Evolutionary conservation across 2,797 vertebrate genomes (phyloP).

Genomic region (Anolis apletophallus): DNA sequence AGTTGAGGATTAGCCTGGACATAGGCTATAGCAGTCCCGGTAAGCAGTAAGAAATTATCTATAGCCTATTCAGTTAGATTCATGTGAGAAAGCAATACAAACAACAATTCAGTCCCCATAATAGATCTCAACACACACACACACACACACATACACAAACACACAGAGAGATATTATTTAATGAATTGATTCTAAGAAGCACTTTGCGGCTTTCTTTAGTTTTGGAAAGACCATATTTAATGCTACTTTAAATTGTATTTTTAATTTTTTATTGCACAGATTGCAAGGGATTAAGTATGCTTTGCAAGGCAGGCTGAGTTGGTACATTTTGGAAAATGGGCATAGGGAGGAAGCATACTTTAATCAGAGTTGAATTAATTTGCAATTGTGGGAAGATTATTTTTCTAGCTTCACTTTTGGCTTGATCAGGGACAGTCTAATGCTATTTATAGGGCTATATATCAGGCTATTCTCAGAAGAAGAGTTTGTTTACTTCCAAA

Average conservation of each 20-base stretch:
- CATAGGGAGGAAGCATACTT: constrained; percentile 34
- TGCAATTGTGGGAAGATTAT: constrained; percentile 51
- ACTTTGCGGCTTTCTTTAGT: constrained; percentile 33
- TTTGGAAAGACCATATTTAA: constrained; percentile 35
- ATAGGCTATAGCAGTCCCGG: constrained; percentile 15
- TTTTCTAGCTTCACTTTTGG: constrained; percentile 42
- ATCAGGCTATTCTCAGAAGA: constrained; percentile 13
- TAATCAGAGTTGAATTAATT: constrained; percentile 52
- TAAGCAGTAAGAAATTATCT: constrained; percentile 18
- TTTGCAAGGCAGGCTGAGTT: constrained; percentile 3
- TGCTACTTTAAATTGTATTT: constrained; percentile 33
- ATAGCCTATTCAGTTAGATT: constrained; percentile 12
- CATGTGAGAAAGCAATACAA: constrained; percentile 19
- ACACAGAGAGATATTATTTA: background rate
- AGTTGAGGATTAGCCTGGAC: constrained; percentile 8
- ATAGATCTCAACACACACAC: constrained; percentile 3
- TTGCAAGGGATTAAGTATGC: constrained; percentile 22
- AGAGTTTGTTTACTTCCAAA: constrained; percentile 45
- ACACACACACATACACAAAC: background rate
- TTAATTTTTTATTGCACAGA: constrained; percentile 51
- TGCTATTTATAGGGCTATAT: constrained; percentile 26
- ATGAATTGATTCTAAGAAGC: constrained; percentile 25
- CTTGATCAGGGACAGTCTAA: constrained; percentile 10
- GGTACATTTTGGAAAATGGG: background rate
- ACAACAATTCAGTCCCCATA: constrained; percentile 1